Evolutionary conservation across 2,797 vertebrate species (phyloP).

Genomic region (Gymnothorax reevesii): DNA sequence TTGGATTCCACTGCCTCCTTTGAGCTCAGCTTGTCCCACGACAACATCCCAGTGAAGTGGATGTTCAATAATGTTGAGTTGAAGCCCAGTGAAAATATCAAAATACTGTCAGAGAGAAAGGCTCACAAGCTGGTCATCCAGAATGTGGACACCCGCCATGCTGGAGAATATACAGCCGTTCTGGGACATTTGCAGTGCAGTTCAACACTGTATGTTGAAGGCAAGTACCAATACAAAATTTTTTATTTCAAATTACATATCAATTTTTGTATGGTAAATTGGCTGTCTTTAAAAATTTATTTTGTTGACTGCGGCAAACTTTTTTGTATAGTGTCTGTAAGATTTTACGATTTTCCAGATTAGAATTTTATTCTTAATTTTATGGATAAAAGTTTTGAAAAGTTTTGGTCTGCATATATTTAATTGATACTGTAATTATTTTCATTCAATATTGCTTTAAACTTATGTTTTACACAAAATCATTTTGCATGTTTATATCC

Average conservation of each 20-base stretch:
- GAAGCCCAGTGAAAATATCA: conserved; percentile 83
- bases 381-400: too few species aligned
- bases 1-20: conserved; percentile 86
- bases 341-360: too few species aligned
- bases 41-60: conserved; percentile 91
- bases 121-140: conserved; percentile 91
- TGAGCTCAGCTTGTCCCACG: conserved; percentile 93
- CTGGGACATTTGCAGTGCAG: conserved; percentile 90
- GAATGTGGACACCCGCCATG: conserved; percentile 77
- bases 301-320: not conserved
- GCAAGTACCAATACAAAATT: conserved; percentile 71
- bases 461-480: too few species aligned
- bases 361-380: too few species aligned
- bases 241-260: not conserved
- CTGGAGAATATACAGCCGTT: conserved; percentile 88
- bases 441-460: too few species aligned
- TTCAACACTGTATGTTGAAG: conserved; percentile 88
- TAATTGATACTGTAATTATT: too few species aligned
- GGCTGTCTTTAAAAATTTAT: not conserved
- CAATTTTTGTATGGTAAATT: not conserved
- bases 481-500: too few species aligned
- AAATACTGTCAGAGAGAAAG: conserved; percentile 89
- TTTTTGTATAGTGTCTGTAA: too few species aligned
- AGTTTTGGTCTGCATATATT: too few species aligned
- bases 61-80: conserved; percentile 89